These are phyloP conservation scores for Maniola hyperantus DNA, from an alignment of 2,888 invertebrate genomes.

Conservation along the genomic window DNA sequence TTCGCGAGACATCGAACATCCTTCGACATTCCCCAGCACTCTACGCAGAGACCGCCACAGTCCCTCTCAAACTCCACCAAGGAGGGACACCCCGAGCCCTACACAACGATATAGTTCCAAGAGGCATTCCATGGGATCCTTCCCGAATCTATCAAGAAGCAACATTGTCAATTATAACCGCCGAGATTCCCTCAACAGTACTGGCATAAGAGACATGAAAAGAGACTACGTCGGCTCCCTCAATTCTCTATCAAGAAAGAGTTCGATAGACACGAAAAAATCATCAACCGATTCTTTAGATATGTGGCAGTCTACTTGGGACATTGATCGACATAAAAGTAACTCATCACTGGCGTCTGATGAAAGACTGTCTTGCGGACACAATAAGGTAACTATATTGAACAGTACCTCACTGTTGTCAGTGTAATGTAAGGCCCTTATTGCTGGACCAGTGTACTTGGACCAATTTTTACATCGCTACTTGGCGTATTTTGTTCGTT, in stretches of 20 bases:
- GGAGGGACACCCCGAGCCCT: conserved; percentile 77
- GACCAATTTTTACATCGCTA: background rate
- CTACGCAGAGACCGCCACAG: conserved; percentile 84
- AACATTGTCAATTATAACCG: conserved; percentile 72
- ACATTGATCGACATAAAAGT: conserved; percentile 79
- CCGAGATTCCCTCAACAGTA: conserved; percentile 67
- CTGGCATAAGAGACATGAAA: conserved; percentile 74
- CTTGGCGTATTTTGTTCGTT: background rate
- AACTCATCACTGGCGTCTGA: conserved; percentile 84
- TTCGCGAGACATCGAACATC: conserved; percentile 85
- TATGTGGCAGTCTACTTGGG: conserved; percentile 87
- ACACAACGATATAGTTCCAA: conserved; percentile 65
- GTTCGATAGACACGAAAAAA: conserved; percentile 75
- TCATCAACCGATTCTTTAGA: conserved; percentile 89
- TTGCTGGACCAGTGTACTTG: background rate
- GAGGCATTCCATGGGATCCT: conserved; percentile 75
- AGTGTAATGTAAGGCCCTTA: conserved; percentile 18
- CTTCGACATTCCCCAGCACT: conserved; percentile 87
- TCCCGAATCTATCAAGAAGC: conserved; percentile 66
- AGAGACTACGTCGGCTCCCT: conserved; percentile 79
- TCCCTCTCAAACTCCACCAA: conserved; percentile 72
- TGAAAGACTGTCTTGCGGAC: conserved; percentile 68
- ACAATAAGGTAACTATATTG: conserved; percentile 65
- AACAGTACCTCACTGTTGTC: conserved; percentile 32
- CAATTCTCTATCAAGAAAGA: conserved; percentile 75